Base-by-base conservation (phyloP, 2,113 vertebrate genomes). In the Psophia crepitans region DNA sequence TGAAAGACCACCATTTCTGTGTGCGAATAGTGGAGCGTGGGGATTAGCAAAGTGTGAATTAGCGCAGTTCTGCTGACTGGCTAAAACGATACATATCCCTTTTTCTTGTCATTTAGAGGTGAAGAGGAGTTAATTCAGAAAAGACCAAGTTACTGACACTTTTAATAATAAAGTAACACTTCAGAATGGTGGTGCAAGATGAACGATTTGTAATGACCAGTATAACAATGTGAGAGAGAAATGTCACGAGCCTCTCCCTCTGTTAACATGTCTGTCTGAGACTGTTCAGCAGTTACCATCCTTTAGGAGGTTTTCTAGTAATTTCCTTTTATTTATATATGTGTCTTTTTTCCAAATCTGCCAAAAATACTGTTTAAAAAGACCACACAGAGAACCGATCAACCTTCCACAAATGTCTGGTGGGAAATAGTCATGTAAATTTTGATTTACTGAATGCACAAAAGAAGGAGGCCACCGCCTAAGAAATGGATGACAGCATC, bases 131-230 rank as follows among this genome's bases (percentile, higher is more conserved):
- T 90, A 93, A 89, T 97, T 97, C 84, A 64, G 78, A 94, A 87
- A 97, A 97, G 80, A 57, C 71, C 60, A 84, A 90, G 89, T 89
- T 84, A 49, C 89, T 56, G 33, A 89, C 83, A 75, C 89, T 97
- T 97, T 95, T 95, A 93, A 96, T 96, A 97, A 97, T 95, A 96
- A 94, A 89, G 85, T 88, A 97, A 89, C 93, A 89, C 81, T 94
- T 96, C 95, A 93, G 92, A 96, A 96, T 87, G 87, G 84, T 96
- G 87, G 93, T 88, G 75, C 1, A 2, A 95, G 84, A 53, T 57
- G 94, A 92, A 63, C 3, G 4, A 80, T 97, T 97, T 97, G 92
- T 95, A 91, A 95, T 94, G 95, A 94, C 86, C 92, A 54, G 84
- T 81, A 73, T 93, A 97, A 93, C 81, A 93, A 83, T 37, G 64